These are phyloP conservation scores for Apantesis nais DNA, from an alignment of 2,888 invertebrate species.

Conservation along the genomic window DNA sequence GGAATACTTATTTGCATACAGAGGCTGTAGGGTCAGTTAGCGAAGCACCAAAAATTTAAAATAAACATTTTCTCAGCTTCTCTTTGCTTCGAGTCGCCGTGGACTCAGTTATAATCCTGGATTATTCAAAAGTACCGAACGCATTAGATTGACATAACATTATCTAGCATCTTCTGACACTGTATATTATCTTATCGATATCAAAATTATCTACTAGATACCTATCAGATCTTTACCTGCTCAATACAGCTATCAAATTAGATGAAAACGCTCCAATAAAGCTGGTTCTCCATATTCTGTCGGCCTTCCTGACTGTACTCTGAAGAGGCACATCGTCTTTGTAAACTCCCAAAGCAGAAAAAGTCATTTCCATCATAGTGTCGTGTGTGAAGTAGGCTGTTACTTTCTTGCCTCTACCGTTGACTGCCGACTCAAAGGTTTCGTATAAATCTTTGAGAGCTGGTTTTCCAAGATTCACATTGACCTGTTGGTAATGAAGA, in stretches of 20 bases:
- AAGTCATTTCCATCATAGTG: slow-evolving; percentile 86
- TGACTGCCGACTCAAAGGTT: slow-evolving; percentile 70
- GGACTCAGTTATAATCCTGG: too few relatives aligned
- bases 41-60: too few relatives aligned
- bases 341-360: slow-evolving; percentile 87
- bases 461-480: slow-evolving; percentile 88
- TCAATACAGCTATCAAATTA: slow-evolving; percentile 91
- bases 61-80: too few relatives aligned
- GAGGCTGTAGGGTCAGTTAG: too few relatives aligned
- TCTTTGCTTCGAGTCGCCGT: too few relatives aligned
- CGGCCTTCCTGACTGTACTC: slow-evolving; percentile 82
- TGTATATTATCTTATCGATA: background rate
- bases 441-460: slow-evolving; percentile 88
- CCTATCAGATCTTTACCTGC: slow-evolving; percentile 78
- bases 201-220: background rate
- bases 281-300: slow-evolving; percentile 89
- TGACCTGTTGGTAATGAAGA: slow-evolving; percentile 69
- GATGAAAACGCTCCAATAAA: slow-evolving; percentile 88
- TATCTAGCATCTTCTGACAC: background rate
- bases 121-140: too few relatives aligned
- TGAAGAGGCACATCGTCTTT: slow-evolving; percentile 85
- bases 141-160: background rate
- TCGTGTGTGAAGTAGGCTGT: slow-evolving; percentile 90
- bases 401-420: slow-evolving; percentile 73
- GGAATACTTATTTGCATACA: too few relatives aligned